phyloP scores from a whole-genome alignment of 92 coral and sea anemone species.

The Montipora capitata region DNA sequence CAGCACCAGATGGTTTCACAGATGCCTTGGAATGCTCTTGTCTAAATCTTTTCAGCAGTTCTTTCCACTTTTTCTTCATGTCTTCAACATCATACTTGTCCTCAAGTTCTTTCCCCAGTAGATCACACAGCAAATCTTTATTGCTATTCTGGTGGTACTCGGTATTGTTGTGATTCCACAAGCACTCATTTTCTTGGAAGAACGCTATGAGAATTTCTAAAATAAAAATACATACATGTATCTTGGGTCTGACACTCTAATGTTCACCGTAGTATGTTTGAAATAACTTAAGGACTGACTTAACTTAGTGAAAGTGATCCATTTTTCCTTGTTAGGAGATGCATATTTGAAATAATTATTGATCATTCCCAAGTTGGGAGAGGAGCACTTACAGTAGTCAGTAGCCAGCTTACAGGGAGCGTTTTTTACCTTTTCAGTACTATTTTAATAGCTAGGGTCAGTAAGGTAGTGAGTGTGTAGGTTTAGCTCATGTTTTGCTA shows the following conservation, averaged over 20 bases:
- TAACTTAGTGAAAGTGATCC: background rate
- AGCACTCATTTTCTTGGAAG: conserved; percentile 22
- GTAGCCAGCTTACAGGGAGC: background rate
- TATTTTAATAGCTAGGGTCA: conserved; percentile 3
- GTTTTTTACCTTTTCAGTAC: background rate
- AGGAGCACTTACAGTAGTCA: conserved; percentile 1
- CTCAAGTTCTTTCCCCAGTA: conserved; percentile 25
- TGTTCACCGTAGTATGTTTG: background rate
- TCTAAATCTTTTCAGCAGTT: conserved; percentile 12
- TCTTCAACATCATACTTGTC: conserved; percentile 35
- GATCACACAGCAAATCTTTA: conserved; percentile 41
- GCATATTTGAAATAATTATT: background rate
- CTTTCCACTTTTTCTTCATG: conserved; percentile 39
- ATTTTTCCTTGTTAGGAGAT: background rate
- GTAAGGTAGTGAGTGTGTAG: background rate
- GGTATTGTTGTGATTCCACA: conserved; percentile 38
- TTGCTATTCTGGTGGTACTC: conserved; percentile 27
- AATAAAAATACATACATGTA: background rate
- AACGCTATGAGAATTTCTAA: conserved; percentile 24
- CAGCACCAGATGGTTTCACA: conserved; percentile 47
- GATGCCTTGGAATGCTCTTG: conserved; percentile 38
- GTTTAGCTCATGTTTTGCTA: background rate
- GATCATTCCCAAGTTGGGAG: conserved; percentile 4
- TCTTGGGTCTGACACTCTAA: conserved; percentile 7
- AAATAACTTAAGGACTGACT: background rate